phyloP scores from a whole-genome alignment of 2,797 vertebrate species.

The Graptemys geographica region DNA sequence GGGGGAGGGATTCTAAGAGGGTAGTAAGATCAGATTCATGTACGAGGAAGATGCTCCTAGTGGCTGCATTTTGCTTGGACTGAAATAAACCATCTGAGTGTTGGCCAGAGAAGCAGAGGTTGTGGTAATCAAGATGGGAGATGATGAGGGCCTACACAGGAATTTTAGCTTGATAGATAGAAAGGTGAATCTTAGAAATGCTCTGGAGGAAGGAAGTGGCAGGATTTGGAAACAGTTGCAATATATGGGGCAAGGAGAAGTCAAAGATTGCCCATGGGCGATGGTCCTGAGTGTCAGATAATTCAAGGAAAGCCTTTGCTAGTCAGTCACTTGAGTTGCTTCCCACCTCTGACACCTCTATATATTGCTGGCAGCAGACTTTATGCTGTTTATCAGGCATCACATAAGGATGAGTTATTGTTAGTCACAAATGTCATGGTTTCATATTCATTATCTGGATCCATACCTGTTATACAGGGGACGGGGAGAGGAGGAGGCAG shows the following conservation, averaged over 20 bases:
- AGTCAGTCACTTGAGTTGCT: background rate
- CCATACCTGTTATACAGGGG: background rate
- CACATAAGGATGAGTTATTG: background rate
- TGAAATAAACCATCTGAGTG: fast-evolving
- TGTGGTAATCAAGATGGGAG: background rate
- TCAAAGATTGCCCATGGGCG: background rate
- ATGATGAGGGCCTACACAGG: background rate
- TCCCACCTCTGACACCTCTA: background rate
- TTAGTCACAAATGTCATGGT: background rate
- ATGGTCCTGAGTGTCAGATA: background rate
- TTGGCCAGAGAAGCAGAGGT: background rate
- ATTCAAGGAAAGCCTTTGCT: background rate
- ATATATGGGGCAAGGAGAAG: background rate
- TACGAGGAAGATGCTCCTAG: background rate
- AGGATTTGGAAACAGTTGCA: background rate
- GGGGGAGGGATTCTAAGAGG: background rate
- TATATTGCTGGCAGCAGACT: conserved; percentile 6
- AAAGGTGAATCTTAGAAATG: background rate
- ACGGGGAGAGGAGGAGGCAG: background rate
- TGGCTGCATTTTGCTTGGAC: background rate
- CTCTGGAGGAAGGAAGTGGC: background rate
- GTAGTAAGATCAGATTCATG: background rate
- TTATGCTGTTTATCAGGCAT: background rate
- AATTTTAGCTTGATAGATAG: background rate
- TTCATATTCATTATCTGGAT: background rate